Percentiles rank a stretch among this genome's conserved stretches.
phyloP scores from a whole-genome alignment of 2,797 vertebrate genomes.

The Coreius guichenoti region DNA sequence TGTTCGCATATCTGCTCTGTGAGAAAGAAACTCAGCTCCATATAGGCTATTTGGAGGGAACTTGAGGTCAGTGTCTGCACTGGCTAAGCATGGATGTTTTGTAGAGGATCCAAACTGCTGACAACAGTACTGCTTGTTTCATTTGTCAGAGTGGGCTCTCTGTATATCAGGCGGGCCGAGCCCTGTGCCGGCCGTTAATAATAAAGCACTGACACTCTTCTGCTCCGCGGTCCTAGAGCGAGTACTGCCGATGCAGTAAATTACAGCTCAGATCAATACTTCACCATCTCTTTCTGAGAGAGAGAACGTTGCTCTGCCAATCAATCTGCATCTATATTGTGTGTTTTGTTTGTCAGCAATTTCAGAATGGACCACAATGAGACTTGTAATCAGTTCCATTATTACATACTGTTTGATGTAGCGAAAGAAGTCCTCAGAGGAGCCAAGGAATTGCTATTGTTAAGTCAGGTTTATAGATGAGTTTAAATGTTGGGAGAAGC shows the following conservation, averaged over 20 bases:
- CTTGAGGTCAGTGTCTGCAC: constrained; percentile 18
- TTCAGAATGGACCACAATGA: constrained; percentile 11
- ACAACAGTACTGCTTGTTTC: constrained; percentile 42
- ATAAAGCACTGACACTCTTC: constrained; percentile 58
- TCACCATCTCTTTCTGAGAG: constrained; percentile 24
- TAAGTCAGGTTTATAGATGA: background rate
- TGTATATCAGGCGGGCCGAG: constrained; percentile 24
- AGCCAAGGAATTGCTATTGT: constrained; percentile 23
- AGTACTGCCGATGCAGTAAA: constrained; percentile 48
- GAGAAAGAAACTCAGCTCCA: background rate
- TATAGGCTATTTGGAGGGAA: background rate
- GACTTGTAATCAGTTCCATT: constrained; percentile 24
- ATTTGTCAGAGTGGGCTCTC: constrained; percentile 54
- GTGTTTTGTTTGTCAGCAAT: constrained; percentile 36
- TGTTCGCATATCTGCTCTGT: background rate
- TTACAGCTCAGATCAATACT: constrained; percentile 52
- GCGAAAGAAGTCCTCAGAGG: background rate
- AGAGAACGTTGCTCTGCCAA: constrained; percentile 21
- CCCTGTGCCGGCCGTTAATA: constrained; percentile 52
- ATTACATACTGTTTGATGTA: constrained; percentile 5
- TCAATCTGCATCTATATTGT: constrained; percentile 38
- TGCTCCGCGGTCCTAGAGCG: constrained; percentile 45
- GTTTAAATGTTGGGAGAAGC: background rate
- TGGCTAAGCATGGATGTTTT: constrained; percentile 27
- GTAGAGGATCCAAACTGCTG: constrained; percentile 50